Evolutionary conservation across 1,140 invertebrate species (phyloP), one percentile per base, ranked within the genome.

Genomic region (Proctacanthus coquilletti): DNA sequence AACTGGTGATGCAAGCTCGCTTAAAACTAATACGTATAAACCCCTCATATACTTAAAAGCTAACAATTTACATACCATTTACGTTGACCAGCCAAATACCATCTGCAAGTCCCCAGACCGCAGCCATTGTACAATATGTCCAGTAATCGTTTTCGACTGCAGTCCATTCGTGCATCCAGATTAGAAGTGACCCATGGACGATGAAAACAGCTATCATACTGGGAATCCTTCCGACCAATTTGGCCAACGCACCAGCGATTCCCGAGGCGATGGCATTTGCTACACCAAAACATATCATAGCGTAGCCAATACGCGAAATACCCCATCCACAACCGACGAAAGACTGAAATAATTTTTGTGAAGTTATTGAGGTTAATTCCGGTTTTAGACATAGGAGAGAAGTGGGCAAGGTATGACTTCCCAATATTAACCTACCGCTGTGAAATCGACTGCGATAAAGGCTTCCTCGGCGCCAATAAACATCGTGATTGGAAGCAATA

Each of bases 401-500:
- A n/a, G n/a, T n/a, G n/a, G n/a, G n/a, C n/a, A n/a, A n/a, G n/a
- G n/a, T n/a, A n/a, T n/a, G n/a, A n/a, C n/a, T n/a, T n/a, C n/a
- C n/a, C n/a, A n/a, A n/a, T n/a, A n/a, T n/a, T n/a, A n/a, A 65
- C 68, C 68, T 64, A 89, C 87, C 45, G 80, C 78, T 6, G 84
- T 92, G 45, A 77, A 95, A 55, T 94, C 85, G 5, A 85, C 85
- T 5, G 80, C 77, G 45, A 93, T 71, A 58, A 93, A 94, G 0
- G 85, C 87, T 60, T 95, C 89, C 52, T 94, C 88, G 19, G 92
- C 72, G 1, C 91, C 91, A 50, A 89, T 92, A 56, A 89, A 96
- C 39, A 92, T 76, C 2, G 86, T 94, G n/a, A 95, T 74, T 0
- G 89, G 88, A 34, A 94, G 69, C 43, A 96, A 69, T 15, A 96